Percentiles rank a stretch among this genome's conserved stretches.
phyloP scores from a whole-genome alignment of 2,888 invertebrate genomes.

The Doris montereyensis region DNA sequence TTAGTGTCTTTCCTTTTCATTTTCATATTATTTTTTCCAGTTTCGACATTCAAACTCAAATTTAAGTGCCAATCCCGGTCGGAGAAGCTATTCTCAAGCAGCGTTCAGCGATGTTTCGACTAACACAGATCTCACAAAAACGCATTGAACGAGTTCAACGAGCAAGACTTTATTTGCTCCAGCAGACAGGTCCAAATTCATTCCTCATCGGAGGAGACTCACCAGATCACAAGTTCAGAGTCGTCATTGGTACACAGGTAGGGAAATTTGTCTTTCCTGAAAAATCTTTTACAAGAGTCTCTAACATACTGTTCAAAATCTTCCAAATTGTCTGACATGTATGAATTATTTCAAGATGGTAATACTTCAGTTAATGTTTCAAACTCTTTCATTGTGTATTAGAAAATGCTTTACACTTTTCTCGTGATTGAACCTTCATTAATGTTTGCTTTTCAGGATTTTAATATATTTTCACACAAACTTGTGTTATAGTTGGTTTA shows the following conservation, averaged over 20 bases:
- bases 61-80: slow-evolving; percentile 45
- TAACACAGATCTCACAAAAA: slow-evolving; percentile 56
- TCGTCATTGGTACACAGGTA: slow-evolving; percentile 75
- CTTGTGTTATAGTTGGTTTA: too few species aligned
- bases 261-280: neutral
- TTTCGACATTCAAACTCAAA: slow-evolving; percentile 46
- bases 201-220: slow-evolving; percentile 74
- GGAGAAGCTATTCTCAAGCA: slow-evolving; percentile 42
- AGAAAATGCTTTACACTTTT: too few species aligned
- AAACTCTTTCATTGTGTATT: too few species aligned
- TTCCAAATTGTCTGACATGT: too few species aligned
- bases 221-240: slow-evolving; percentile 73
- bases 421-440: too few species aligned
- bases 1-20: too few species aligned
- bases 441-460: too few species aligned
- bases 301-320: too few species aligned
- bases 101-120: slow-evolving; percentile 41
- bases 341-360: too few species aligned
- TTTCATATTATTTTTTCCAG: slow-evolving; percentile 23
- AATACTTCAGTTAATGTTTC: too few species aligned
- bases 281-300: too few species aligned
- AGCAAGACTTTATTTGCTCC: slow-evolving; percentile 73
- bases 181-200: slow-evolving; percentile 74
- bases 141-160: slow-evolving; percentile 69
- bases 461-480: too few species aligned